These are phyloP conservation scores for Belgica antarctica DNA, from an alignment of 2,888 invertebrate genomes.

Conservation along the genomic window DNA sequence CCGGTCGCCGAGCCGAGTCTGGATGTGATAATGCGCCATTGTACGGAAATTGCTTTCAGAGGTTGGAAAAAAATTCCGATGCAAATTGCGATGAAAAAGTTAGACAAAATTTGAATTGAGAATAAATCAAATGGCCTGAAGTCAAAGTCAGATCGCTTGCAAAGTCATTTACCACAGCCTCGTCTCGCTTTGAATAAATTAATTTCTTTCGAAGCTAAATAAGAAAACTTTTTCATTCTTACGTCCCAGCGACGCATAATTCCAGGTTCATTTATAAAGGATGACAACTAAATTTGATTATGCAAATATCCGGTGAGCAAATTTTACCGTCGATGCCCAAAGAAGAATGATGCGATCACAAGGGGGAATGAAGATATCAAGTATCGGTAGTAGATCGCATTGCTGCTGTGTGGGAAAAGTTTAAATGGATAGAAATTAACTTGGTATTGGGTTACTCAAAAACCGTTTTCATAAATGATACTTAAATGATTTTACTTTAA, in stretches of 20 bases:
- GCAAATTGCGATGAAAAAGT: slow-evolving; percentile 11
- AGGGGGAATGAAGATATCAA: slow-evolving; percentile 9
- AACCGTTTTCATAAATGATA: not conserved
- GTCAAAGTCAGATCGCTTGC: not conserved
- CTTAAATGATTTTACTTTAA: slow-evolving; percentile 3
- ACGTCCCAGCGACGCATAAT: slow-evolving; percentile 4
- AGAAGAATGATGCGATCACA: not conserved
- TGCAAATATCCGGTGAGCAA: slow-evolving; percentile 28
- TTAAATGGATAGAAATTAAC: slow-evolving; percentile 7
- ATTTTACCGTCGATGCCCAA: slow-evolving; percentile 6
- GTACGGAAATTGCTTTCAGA: slow-evolving; percentile 11
- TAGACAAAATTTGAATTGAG: not conserved
- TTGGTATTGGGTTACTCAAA: not conserved
- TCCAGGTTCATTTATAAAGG: slow-evolving; percentile 20
- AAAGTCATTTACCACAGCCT: not conserved
- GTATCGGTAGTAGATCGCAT: slow-evolving; percentile 2
- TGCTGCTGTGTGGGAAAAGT: slow-evolving; percentile 11
- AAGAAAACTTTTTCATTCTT: too few relatives aligned
- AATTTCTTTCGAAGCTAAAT: not conserved
- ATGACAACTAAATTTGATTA: slow-evolving; percentile 35
- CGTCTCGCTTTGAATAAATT: not conserved
- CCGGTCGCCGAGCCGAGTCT: not conserved
- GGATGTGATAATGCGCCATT: not conserved
- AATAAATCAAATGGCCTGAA: slow-evolving; percentile 11
- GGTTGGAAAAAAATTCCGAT: not conserved